A percentile compares a stretch with the other conserved stretches of the same genome.
Evolutionary conservation across 1,140 invertebrate species (phyloP).

Genomic region (Sitobion miscanthi): DNA sequence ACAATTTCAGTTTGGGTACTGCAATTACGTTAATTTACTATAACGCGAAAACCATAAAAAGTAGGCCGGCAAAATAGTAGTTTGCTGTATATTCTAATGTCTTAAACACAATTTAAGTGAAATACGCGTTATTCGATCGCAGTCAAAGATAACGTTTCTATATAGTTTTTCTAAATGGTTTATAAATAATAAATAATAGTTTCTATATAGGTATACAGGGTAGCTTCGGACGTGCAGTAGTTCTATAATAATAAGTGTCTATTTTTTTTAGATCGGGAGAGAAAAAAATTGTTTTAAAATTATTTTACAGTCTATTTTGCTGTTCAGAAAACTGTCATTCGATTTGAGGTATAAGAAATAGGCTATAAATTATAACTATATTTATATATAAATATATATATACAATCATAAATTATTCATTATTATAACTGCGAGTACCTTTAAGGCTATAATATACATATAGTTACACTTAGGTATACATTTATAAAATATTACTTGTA

Average conservation of each 20-base stretch:
- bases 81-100: not conserved
- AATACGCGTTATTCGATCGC: not conserved
- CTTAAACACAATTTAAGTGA: not conserved
- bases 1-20: not conserved
- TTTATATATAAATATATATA: not conserved
- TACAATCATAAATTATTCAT: not conserved
- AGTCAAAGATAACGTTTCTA: not conserved
- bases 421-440: not conserved
- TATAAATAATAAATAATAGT: not conserved
- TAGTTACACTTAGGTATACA: not conserved
- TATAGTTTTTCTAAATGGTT: not conserved
- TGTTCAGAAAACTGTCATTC: not conserved
- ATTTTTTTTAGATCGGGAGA: not conserved
- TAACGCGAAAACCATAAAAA: slow-evolving; percentile 42
- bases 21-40: slow-evolving; percentile 15
- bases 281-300: not conserved
- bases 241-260: not conserved
- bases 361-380: not conserved
- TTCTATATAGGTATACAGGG: not conserved
- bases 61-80: not conserved
- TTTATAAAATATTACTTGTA: too few species aligned
- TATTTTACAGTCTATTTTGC: not conserved
- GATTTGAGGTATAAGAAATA: not conserved
- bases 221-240: not conserved
- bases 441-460: too few species aligned